phyloP scores from a whole-genome alignment of 2,113 vertebrate species.

The Pao palembangensis region DNA sequence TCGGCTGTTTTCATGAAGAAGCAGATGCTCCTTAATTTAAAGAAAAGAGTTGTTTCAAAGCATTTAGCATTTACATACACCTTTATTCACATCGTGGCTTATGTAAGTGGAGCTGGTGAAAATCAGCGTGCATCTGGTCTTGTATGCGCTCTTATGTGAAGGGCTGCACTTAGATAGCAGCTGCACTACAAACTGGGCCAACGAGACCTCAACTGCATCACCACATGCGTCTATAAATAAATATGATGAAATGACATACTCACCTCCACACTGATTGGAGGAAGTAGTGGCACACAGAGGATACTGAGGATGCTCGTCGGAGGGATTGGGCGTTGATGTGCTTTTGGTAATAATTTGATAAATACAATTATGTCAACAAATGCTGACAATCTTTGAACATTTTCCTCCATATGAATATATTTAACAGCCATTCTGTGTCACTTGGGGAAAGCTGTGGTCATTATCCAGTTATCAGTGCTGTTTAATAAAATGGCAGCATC shows the following conservation, averaged over 20 bases:
- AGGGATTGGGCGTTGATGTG: background rate
- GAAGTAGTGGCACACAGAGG: conserved; percentile 34
- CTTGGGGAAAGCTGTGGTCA: background rate
- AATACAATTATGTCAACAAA: background rate
- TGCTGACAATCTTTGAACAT: background rate
- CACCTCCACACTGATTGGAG: conserved; percentile 56
- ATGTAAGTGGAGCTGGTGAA: conserved; percentile 22
- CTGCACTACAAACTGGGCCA: conserved; percentile 71
- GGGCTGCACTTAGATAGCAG: conserved; percentile 52
- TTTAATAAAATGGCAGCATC: background rate
- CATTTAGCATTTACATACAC: background rate
- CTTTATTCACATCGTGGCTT: conserved; percentile 5
- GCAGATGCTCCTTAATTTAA: no score
- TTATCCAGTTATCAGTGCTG: background rate
- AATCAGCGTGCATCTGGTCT: conserved; percentile 23
- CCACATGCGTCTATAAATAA: conserved; percentile 73
- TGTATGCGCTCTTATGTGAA: conserved; percentile 16
- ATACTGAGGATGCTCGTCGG: conserved; percentile 45
- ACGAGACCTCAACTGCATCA: conserved; percentile 63
- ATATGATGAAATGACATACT: conserved; percentile 68
- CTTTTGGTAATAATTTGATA: no score
- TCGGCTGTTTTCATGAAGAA: conserved; percentile 36
- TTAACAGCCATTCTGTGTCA: background rate
- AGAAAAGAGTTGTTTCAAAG: conserved; percentile 22
- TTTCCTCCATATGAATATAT: background rate